Conservation (phyloP, 2,888 invertebrate species). For the Drosophila ezoana region DNA sequence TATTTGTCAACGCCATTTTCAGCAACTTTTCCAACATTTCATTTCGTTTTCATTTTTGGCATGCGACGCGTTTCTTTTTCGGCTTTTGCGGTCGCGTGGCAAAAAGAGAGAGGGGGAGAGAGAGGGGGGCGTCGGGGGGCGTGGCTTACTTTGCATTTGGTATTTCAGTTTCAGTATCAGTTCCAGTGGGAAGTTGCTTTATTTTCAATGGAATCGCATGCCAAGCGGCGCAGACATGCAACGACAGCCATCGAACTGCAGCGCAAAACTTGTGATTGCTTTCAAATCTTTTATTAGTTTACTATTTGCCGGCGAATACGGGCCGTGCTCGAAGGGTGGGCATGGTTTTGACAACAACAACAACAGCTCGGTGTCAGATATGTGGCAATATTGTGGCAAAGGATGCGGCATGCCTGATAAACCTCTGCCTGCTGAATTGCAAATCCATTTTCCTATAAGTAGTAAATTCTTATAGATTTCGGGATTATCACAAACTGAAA, state of each 20-base stretch:
- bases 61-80: conserved; percentile 30
- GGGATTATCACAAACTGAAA: conserved; percentile 8
- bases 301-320: conserved; percentile 19
- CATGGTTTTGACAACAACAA: conserved; percentile 1
- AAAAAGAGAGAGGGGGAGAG: not conserved
- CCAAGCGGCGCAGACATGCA: conserved; percentile 63
- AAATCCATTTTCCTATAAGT: conserved; percentile 1
- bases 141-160: conserved; percentile 50
- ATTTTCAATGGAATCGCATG: conserved; percentile 45
- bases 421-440: conserved; percentile 2
- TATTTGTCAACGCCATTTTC: conserved; percentile 80
- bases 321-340: not conserved
- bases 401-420: conserved; percentile 19
- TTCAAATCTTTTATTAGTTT: conserved; percentile 75
- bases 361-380: conserved; percentile 22
- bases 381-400: conserved; percentile 34
- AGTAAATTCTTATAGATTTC: conserved; percentile 9
- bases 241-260: conserved; percentile 68
- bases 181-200: conserved; percentile 29
- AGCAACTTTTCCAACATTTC: conserved; percentile 77
- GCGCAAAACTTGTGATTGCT: conserved; percentile 70
- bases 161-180: conserved; percentile 42
- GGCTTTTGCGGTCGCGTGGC: conserved; percentile 20
- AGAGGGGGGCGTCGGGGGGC: not conserved
- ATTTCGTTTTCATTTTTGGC: conserved; percentile 74